Evolutionary conservation across 1,140 invertebrate species (phyloP).

Genomic region (Panonychus citri): DNA sequence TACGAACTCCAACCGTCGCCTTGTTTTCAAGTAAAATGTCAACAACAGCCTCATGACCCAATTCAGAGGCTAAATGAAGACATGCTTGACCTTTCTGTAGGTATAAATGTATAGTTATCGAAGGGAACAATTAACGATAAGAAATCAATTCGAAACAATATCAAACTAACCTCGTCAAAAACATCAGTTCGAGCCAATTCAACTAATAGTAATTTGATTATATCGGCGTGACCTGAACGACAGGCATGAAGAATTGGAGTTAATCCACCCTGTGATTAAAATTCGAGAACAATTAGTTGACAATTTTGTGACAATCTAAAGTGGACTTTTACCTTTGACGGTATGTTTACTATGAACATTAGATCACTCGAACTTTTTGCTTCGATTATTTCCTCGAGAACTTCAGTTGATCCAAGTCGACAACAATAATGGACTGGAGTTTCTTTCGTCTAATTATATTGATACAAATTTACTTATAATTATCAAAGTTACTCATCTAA

Average conservation of each 20-base stretch:
- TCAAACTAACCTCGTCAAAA: constrained; percentile 1
- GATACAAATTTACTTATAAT: background rate
- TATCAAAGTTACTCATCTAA: background rate
- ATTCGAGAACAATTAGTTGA: background rate
- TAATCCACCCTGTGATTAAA: constrained; percentile 47
- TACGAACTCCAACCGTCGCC: constrained; percentile 75
- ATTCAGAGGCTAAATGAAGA: constrained; percentile 79
- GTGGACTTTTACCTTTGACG: constrained; percentile 29
- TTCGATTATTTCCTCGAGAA: constrained; percentile 73
- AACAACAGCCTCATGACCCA: constrained; percentile 67
- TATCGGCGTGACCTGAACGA: constrained; percentile 31
- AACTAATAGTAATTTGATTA: constrained; percentile 31
- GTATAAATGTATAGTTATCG: background rate
- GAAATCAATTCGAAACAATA: background rate
- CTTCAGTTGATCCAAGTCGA: constrained; percentile 81
- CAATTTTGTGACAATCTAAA: background rate
- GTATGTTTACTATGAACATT: constrained; percentile 82
- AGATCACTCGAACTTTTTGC: constrained; percentile 59
- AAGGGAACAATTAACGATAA: background rate
- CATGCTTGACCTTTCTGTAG: constrained; percentile 51
- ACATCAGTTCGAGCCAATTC: constrained; percentile 37
- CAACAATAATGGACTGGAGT: constrained; percentile 88
- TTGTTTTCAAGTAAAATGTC: constrained; percentile 88
- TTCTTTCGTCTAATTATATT: constrained; percentile 40
- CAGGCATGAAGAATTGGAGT: constrained; percentile 78